phyloP scores from a whole-genome alignment of 1,140 invertebrate genomes.

The Steinernema feltiae region DNA sequence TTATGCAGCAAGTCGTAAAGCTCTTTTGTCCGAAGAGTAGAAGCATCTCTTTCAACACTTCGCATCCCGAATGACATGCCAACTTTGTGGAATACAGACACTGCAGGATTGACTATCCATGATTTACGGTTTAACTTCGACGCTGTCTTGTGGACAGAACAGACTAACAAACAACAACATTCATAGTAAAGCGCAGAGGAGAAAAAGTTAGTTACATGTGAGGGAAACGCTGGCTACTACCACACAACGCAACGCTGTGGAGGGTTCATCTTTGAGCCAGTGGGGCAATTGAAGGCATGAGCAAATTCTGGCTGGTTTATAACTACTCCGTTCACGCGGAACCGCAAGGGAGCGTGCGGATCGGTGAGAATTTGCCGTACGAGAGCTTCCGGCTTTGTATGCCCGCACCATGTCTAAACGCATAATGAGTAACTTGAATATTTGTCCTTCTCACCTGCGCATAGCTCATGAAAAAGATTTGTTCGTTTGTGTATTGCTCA shows the following conservation, averaged over 20 bases:
- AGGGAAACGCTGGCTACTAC: conserved; percentile 58
- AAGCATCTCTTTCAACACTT: not conserved
- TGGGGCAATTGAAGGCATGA: conserved; percentile 71
- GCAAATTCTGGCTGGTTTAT: conserved; percentile 80
- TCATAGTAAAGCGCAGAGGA: not conserved
- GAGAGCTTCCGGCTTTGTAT: conserved; percentile 28
- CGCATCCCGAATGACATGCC: too few species aligned
- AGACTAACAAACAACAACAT: not conserved
- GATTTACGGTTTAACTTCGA: not conserved
- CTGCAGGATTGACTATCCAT: not conserved
- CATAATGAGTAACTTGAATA: not conserved
- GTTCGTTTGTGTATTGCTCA: conserved; percentile 50
- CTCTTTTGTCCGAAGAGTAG: not conserved
- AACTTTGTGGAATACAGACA: not conserved
- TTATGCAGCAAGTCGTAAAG: not conserved
- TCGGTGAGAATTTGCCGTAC: conserved; percentile 68
- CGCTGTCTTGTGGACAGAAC: not conserved
- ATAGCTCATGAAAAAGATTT: conserved; percentile 59
- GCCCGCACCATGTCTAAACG: conserved; percentile 39
- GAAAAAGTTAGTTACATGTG: not conserved
- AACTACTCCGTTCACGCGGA: conserved; percentile 73
- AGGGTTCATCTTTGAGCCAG: conserved; percentile 76
- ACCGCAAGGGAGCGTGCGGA: conserved; percentile 69
- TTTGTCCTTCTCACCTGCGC: too few species aligned
- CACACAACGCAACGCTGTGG: conserved; percentile 77